Evolutionary conservation across 2,113 vertebrate species (phyloP).

Genomic region (Tachysurus vachellii): DNA sequence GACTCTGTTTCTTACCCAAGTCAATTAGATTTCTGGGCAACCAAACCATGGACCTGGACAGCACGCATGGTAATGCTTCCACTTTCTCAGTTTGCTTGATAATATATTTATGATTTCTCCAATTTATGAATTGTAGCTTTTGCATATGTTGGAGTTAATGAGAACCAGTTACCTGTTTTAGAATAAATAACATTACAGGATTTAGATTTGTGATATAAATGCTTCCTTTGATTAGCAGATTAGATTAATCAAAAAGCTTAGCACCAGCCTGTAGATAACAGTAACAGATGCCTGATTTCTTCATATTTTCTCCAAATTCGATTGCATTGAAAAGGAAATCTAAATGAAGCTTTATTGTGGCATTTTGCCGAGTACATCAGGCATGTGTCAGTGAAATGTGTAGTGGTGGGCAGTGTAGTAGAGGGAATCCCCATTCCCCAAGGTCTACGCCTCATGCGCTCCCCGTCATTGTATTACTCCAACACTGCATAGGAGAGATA

Average conservation of each 20-base stretch:
- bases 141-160: not conserved
- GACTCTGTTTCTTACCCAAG: not conserved
- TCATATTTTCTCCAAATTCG: not conserved
- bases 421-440: conserved; percentile 51
- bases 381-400: conserved; percentile 36
- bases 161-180: not conserved
- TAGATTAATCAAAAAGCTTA: not conserved
- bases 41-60: not conserved
- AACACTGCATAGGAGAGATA: conserved; percentile 66
- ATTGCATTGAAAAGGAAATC: conserved; percentile 8
- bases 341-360: conserved; percentile 30
- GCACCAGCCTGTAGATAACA: not conserved
- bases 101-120: not conserved
- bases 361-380: conserved; percentile 28
- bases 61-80: not conserved
- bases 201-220: not conserved
- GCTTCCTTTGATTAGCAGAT: not conserved
- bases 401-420: conserved; percentile 42
- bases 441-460: conserved; percentile 54
- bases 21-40: not conserved
- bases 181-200: not conserved
- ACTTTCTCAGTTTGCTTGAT: not conserved
- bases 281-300: not conserved
- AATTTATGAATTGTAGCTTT: not conserved
- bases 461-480: conserved; percentile 61